Evolutionary conservation across 2,888 invertebrate genomes (phyloP), one percentile per base, ranked within the genome.

Genomic region (Trichogramma dendrolimi): DNA sequence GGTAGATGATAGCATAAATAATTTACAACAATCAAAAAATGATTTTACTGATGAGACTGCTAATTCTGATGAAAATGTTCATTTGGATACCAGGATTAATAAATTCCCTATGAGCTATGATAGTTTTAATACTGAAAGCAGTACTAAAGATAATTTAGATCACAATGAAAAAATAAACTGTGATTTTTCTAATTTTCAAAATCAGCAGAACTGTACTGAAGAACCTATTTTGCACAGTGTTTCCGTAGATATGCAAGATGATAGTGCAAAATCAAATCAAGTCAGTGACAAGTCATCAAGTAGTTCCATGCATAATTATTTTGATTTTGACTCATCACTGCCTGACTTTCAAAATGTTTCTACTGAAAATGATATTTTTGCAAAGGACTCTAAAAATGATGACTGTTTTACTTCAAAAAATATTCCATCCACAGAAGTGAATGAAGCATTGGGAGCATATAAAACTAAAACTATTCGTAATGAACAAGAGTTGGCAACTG

Each of bases 171-270:
- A 57, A 41, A 52, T 58, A 44, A 63, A 70, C 64, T 65, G 67
- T 65, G 65, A 67, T 64, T 83, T 83, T 68, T 78, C 80, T 57
- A 81, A 82, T 55, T 82, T 82, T 71, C 81, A 82, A 70, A 79
- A 74, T 41, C 59, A 53, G 44, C 57, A 61, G 53, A 55, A 4
- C 44, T 58, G 55, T 58, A 60, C 46, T 54, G 43, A 62, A 50
- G 55, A 60, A 58, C 14, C 63, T 48, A 54, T 53, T 47, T 60
- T 66, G 55, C 51, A 57, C 57, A 63, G 57, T 58, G 58, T 55
- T 42, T 55, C 52, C 41, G 40, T 4, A 5, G 27, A 50, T 52
- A 42, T 40, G 8, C 44, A 58, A 41, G 7, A 57, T 61, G 42
- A n/a, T 50, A 55, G 52, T 53, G n/a, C 43, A 42, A 46, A 62